A percentile compares a stretch with the other conserved stretches of the same genome.
Evolutionary conservation across 37 sponge, comb jelly and placozoan species (phyloP).

Genomic region (Corticium candelabrum): DNA sequence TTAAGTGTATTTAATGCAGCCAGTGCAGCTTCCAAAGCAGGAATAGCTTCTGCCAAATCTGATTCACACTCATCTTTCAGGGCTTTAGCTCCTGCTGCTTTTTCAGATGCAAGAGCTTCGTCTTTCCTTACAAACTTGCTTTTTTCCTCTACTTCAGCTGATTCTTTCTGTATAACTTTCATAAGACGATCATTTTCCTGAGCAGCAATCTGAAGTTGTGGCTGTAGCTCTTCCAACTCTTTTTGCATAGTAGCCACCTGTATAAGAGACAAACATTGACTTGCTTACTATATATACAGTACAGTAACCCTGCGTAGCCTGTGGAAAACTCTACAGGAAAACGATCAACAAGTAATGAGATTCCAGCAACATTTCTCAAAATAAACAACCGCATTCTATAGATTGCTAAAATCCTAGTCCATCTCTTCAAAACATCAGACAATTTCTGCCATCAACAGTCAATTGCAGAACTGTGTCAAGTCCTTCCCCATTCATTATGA

Average conservation of each 20-base stretch:
- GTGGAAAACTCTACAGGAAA: too few species aligned
- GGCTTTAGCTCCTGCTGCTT: constrained; percentile 85
- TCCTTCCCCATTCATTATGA: too few species aligned
- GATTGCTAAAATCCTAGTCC: too few species aligned
- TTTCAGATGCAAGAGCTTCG: constrained; percentile 77
- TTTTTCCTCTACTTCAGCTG: constrained; percentile 74
- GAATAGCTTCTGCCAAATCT: constrained; percentile 98
- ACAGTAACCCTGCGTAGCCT: too few species aligned
- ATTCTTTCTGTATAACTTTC: constrained; percentile 62
- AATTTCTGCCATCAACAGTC: too few species aligned
- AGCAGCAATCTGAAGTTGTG: constrained; percentile 76
- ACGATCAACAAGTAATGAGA: too few species aligned
- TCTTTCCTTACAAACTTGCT: constrained; percentile 81
- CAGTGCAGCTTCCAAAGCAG: constrained; percentile 93
- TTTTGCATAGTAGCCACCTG: constrained; percentile 95
- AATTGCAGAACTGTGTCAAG: too few species aligned
- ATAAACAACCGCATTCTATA: too few species aligned
- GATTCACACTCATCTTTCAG: constrained; percentile 98
- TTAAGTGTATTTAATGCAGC: constrained; percentile 93
- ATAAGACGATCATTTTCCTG: constrained; percentile 92
- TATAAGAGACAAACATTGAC: too few species aligned
- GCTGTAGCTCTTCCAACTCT: constrained; percentile 94
- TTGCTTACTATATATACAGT: too few species aligned
- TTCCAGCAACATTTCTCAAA: too few species aligned
- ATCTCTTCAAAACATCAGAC: too few species aligned